phyloP scores from a whole-genome alignment of 2,113 vertebrate genomes.

The Petroica traversi region DNA sequence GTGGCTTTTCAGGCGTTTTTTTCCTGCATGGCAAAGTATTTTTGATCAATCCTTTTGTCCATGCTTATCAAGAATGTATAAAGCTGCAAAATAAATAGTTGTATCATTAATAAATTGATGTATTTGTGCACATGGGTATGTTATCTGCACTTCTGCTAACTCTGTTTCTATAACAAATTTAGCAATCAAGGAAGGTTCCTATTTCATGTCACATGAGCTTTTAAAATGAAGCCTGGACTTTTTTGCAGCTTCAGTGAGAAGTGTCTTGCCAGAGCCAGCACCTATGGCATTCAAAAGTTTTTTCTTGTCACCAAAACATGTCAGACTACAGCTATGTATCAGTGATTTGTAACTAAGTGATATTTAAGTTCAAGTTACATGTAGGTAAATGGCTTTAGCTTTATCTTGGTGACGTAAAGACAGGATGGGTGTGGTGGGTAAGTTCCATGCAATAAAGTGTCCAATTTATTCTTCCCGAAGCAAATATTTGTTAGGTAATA shows the following conservation, averaged over 20 bases:
- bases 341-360: not conserved
- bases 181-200: not conserved
- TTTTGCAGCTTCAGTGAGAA: not conserved
- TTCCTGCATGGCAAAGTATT: not conserved
- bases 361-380: not conserved
- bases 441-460: not conserved
- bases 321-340: not conserved
- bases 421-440: not conserved
- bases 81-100: not conserved
- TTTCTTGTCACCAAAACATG: not conserved
- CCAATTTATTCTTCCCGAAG: not conserved
- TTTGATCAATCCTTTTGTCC: not conserved
- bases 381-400: not conserved
- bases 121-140: not conserved
- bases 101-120: not conserved
- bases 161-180: not conserved
- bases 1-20: not conserved
- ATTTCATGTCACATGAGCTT: not conserved
- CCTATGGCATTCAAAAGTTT: not conserved
- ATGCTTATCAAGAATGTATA: not conserved
- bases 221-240: not conserved
- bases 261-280: not conserved
- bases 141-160: not conserved
- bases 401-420: not conserved
- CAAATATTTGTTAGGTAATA: not conserved